Percentiles rank a stretch among this genome's conserved stretches.
Conservation (phyloP, 2,797 vertebrate species). For the Acridotheres tristis region DNA sequence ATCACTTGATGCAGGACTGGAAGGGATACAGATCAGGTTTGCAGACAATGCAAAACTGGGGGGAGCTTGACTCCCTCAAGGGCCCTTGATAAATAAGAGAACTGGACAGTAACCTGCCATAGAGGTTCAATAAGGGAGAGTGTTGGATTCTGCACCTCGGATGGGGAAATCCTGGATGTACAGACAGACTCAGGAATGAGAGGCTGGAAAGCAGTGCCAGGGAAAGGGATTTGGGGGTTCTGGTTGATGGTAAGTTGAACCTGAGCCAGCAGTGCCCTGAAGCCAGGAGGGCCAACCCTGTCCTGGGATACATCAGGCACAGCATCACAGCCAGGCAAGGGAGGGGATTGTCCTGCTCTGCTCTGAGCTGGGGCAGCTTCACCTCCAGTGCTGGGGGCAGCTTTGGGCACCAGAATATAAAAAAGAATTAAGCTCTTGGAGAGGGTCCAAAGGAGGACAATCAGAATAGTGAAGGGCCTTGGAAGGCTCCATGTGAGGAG, state of each 20-base stretch:
- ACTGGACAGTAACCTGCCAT: no score
- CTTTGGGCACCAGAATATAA: rapidly evolving
- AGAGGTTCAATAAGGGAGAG: background rate
- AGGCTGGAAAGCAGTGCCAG: rapidly evolving
- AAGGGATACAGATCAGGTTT: background rate
- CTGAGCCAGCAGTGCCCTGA: background rate
- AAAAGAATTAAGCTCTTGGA: background rate
- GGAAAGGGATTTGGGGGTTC: background rate
- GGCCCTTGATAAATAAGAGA: background rate
- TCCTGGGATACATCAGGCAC: background rate
- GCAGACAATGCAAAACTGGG: background rate
- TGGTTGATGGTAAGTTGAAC: rapidly evolving
- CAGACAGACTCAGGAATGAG: background rate
- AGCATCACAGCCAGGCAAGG: rapidly evolving
- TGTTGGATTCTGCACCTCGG: background rate
- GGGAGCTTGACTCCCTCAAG: background rate
- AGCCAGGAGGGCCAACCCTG: background rate
- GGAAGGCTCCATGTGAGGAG: background rate
- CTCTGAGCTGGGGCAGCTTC: rapidly evolving
- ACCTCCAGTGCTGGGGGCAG: background rate
- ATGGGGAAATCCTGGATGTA: background rate
- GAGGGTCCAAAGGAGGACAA: background rate
- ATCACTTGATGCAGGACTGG: background rate
- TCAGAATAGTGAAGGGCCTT: rapidly evolving
- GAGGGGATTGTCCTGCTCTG: background rate